These are phyloP conservation scores for Ennomos erosarius DNA, from an alignment of 2,888 invertebrate species.

Conservation along the genomic window DNA sequence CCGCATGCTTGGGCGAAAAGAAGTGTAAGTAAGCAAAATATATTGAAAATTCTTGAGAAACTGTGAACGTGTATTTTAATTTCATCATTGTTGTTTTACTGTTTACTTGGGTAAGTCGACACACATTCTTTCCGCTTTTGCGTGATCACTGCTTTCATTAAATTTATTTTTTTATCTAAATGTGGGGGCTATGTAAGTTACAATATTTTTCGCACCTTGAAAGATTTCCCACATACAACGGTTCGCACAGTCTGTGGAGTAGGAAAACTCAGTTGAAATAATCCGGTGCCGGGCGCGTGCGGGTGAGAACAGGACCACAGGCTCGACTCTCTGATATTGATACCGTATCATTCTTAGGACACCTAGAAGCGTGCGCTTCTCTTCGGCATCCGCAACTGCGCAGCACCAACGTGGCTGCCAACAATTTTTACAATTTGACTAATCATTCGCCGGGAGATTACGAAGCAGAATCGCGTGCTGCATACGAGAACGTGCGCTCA, in stretches of 20 bases:
- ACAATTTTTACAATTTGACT: conserved; percentile 85
- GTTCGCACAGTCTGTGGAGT: conserved; percentile 46
- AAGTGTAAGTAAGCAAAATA: conserved; percentile 64
- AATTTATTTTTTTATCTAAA: conserved; percentile 49
- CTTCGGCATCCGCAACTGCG: conserved; percentile 78
- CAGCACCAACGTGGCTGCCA: conserved; percentile 79
- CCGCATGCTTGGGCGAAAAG: conserved; percentile 83
- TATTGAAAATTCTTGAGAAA: conserved; percentile 54
- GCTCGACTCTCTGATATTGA: conserved; percentile 56
- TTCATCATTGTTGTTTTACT: conserved; percentile 73
- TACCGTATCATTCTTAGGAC: conserved; percentile 82
- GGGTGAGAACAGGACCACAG: conserved; percentile 47
- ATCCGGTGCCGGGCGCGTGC: conserved; percentile 71
- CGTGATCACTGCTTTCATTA: conserved; percentile 82
- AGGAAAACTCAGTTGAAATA: conserved; percentile 27
- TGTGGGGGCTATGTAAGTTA: conserved; percentile 13
- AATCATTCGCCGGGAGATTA: conserved; percentile 80
- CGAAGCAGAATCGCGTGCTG: conserved; percentile 68
- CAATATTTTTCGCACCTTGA: conserved; percentile 14
- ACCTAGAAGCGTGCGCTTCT: conserved; percentile 82
- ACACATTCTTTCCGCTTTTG: conserved; percentile 85
- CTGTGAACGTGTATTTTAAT: conserved; percentile 73
- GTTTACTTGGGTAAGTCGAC: conserved; percentile 71
- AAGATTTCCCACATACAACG: conserved; percentile 28
- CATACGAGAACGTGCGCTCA: conserved; percentile 62